Base-by-base conservation (phyloP, 2,888 invertebrate species). In the Lepidochitona cinerea region DNA sequence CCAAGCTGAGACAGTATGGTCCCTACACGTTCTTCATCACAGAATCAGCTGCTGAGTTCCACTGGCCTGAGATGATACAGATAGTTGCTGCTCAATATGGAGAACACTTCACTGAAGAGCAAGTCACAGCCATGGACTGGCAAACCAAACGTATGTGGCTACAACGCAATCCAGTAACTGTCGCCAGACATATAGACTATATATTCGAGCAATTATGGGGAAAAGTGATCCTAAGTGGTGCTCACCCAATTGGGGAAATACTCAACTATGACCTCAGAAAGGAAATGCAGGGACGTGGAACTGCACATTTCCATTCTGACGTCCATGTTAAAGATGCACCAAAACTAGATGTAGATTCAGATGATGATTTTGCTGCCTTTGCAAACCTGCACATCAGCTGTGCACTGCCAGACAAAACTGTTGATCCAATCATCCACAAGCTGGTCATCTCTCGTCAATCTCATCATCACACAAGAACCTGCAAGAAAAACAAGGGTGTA, bases 21-120 rank as follows among this genome's bases (percentile, higher is more conserved):
- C 73, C 78, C 36, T 79, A 80, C 66, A 79, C 77, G 37, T 80
- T 80, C 29, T 80, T 75, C 37, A 36, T 80, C 14, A 70, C 77
- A 29, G 75, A 68, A 35, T 77, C 76, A 59, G 76, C 73, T 12
- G 78, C 80, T 18, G 78, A 80, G 36, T 80, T 79, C 49, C 73
- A 75, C 35, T 80, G 77, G 78, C 69, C 78, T 33, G 76, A 77
- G 69, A 59, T 80, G 12, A 79, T 80, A 36, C 64, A 68, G 53
- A 65, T 75, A 14, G 37, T 79, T 7, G 75, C 70, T 18, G 41
- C 26, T 7, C 77, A 79, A 49, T 74, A 75, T 72, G 77, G 79
- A 33, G 71, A 77, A 68, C 37, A 23, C 1, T 70, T 75, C n/a
- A 71, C 54, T 54, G 67, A 67, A 33, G 68, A 68, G 37, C 41